Evolutionary conservation across 53 echinoderm and acorn worm species (phyloP), one percentile per base, ranked within the genome.

Genomic region (Antedon mediterranea): DNA sequence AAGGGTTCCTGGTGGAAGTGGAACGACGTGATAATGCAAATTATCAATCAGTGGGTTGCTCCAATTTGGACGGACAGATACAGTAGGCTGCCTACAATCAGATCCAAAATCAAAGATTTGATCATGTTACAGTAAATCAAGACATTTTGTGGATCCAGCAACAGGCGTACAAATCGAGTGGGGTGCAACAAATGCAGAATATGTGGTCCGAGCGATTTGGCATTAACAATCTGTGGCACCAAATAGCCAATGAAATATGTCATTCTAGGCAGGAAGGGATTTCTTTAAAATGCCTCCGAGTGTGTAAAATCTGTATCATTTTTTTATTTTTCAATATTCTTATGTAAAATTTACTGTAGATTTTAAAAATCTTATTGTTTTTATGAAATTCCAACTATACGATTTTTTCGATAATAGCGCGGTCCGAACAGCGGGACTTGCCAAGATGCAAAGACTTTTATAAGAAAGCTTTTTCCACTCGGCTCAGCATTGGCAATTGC

Each of bases 341-440:
- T n/a, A n/a, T n/a, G n/a, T n/a, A n/a, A n/a, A n/a, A n/a, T n/a
- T n/a, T n/a, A n/a, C n/a, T n/a, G n/a, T n/a, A n/a, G n/a, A n/a
- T n/a, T n/a, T n/a, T n/a, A n/a, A n/a, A n/a, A n/a, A n/a, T n/a
- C n/a, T n/a, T n/a, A n/a, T n/a, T n/a, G n/a, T n/a, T n/a, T n/a
- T n/a, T n/a, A n/a, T n/a, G n/a, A n/a, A n/a, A n/a, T n/a, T n/a
- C 32, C 76, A 84, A 34, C 76, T 87, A 13, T 43, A 87, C 72
- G 84, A 43, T 8, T 84, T 87, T 76, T 87, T 77, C 75, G 73
- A 76, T 41, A 70, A 83, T 34, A 83, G 88, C 43, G 81, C 88
- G 32, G 77, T 80, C 32, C 43, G 85, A 13, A 77, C 34, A 29
- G 43, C 31, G 29, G 85, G 80, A 43, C 73, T 84, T 26, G 30